Conservation (phyloP, 2,797 vertebrate genomes). For the Halcyon smyrnensis region DNA sequence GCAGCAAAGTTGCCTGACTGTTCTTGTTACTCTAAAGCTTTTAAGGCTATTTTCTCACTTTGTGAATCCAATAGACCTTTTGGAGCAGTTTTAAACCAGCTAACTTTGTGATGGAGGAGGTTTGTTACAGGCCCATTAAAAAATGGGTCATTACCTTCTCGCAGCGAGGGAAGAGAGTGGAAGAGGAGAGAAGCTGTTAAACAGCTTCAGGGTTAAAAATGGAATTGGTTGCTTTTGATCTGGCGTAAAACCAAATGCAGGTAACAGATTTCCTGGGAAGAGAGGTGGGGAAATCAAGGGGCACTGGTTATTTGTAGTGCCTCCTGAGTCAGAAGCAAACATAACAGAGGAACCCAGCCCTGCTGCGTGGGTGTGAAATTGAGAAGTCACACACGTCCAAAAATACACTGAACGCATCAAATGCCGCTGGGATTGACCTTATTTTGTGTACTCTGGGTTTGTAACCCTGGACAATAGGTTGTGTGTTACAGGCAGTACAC, state of each 20-base stretch:
- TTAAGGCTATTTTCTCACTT: neutral
- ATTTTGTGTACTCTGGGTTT: neutral
- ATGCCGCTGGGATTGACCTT: conserved; percentile 18
- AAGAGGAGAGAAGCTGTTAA: neutral
- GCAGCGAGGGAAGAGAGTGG: neutral
- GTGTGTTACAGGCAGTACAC: neutral
- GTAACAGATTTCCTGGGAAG: neutral
- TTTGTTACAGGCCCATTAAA: neutral
- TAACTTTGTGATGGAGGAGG: neutral
- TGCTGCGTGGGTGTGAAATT: conserved; percentile 14
- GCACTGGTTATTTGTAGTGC: conserved; percentile 6
- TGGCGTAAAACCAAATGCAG: neutral
- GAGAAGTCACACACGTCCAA: neutral
- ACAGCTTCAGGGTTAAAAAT: neutral
- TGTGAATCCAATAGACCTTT: neutral
- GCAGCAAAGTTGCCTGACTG: neutral
- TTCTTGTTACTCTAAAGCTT: neutral
- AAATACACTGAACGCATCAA: neutral
- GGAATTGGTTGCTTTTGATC: neutral
- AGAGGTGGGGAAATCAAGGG: neutral
- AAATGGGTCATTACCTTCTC: neutral
- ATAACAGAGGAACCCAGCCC: neutral
- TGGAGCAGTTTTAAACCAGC: neutral
- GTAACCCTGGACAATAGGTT: conserved; percentile 22
- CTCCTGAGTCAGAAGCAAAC: conserved; percentile 8